These are phyloP conservation scores for Drosophila recens DNA, from an alignment of 2,888 invertebrate species.

Conservation along the genomic window DNA sequence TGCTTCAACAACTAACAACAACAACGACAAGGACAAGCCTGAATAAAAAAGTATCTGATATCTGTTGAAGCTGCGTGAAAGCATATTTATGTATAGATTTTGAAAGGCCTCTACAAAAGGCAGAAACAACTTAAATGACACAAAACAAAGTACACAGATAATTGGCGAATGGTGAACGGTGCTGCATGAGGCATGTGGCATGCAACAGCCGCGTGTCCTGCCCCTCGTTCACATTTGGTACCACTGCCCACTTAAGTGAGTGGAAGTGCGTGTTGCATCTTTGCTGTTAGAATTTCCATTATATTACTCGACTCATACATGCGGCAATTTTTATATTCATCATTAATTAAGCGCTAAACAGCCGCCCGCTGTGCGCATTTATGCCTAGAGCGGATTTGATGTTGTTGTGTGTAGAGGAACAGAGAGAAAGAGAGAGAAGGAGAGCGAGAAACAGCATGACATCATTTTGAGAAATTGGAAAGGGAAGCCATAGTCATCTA, in stretches of 20 bases:
- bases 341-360: constrained; percentile 82
- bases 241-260: constrained; percentile 37
- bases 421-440: constrained; percentile 14
- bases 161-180: constrained; percentile 42
- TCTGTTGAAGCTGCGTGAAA: constrained; percentile 69
- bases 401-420: background rate
- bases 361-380: constrained; percentile 73
- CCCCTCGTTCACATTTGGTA: constrained; percentile 10
- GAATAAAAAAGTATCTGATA: constrained; percentile 59
- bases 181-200: constrained; percentile 8
- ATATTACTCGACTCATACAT: constrained; percentile 28
- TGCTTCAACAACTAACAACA: constrained; percentile 28
- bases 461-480: constrained; percentile 75
- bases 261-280: constrained; percentile 60
- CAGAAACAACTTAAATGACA: constrained; percentile 49
- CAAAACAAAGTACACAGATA: constrained; percentile 17
- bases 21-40: constrained; percentile 15
- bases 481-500: constrained; percentile 51
- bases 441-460: constrained; percentile 67
- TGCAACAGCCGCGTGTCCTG: constrained; percentile 17
- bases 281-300: constrained; percentile 60
- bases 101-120: constrained; percentile 53
- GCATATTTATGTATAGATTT: constrained; percentile 78
- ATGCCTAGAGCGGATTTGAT: constrained; percentile 57
- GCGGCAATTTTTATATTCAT: constrained; percentile 81